Percentiles rank a stretch among this genome's conserved stretches.
Evolutionary conservation across 2,113 vertebrate species (phyloP).

Genomic region (Siniperca chuatsi): DNA sequence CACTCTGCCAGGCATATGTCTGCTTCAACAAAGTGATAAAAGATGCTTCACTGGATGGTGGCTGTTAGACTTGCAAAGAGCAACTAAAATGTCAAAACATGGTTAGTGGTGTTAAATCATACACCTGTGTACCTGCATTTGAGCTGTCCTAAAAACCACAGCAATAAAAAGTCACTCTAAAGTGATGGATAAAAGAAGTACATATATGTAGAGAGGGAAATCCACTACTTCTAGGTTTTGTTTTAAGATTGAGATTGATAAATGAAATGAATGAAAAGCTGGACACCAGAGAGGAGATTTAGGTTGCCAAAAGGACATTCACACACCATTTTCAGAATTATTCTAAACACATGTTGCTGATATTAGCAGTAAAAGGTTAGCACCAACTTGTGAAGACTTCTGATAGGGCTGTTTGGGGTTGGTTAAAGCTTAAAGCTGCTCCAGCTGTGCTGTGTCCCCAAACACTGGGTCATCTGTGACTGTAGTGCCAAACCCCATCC

Average conservation of each 20-base stretch:
- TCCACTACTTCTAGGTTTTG: not conserved
- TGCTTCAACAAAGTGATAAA: constrained; percentile 52
- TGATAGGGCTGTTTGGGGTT: constrained; percentile 52
- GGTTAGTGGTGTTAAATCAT: constrained; percentile 17
- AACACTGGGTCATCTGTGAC: constrained; percentile 66
- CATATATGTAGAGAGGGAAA: not conserved
- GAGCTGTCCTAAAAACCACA: not conserved
- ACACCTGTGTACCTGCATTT: constrained; percentile 35
- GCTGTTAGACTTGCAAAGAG: constrained; percentile 20
- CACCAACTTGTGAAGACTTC: constrained; percentile 51
- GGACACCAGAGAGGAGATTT: not conserved
- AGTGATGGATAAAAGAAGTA: not conserved
- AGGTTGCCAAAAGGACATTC: constrained; percentile 44
- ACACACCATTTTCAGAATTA: constrained; percentile 44
- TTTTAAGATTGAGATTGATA: not conserved
- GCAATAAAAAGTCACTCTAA: not conserved
- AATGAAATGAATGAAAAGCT: not conserved
- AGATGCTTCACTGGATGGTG: constrained; percentile 43
- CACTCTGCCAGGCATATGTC: constrained; percentile 60
- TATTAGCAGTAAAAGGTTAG: constrained; percentile 50
- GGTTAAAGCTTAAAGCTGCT: constrained; percentile 51
- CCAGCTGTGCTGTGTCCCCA: constrained; percentile 73
- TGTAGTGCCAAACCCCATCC: constrained; percentile 12
- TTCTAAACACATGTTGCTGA: constrained; percentile 60
- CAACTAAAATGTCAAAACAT: constrained; percentile 46